Conservation (phyloP, 2,113 vertebrate species). For the Neodon shergylaensis region DNA sequence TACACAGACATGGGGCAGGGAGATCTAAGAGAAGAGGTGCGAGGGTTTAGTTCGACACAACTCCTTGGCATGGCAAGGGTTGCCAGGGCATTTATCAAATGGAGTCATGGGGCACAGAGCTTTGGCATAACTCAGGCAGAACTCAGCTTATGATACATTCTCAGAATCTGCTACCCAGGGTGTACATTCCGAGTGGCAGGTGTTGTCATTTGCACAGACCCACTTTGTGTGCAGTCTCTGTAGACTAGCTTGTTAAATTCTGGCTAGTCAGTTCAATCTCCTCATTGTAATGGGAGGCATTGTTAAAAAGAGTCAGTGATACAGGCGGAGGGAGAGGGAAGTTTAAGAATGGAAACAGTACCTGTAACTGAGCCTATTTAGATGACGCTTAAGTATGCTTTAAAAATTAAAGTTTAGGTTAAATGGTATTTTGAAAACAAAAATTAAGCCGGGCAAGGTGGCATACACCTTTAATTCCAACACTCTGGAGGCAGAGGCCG, state of each 20-base stretch:
- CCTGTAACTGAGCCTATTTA: conserved; percentile 9
- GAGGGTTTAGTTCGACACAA: neutral
- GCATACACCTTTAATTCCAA: neutral
- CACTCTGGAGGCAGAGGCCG: neutral
- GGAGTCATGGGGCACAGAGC: neutral
- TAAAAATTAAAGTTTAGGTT: conserved; percentile 35
- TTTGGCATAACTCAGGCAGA: neutral
- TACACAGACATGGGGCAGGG: neutral
- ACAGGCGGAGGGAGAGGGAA: neutral
- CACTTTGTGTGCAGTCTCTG: neutral
- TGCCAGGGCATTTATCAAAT: neutral
- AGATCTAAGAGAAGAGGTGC: neutral
- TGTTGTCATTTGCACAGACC: neutral
- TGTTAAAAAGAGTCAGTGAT: neutral
- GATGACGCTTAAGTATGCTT: neutral
- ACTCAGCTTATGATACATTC: neutral
- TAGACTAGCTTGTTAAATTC: neutral
- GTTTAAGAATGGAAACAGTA: neutral
- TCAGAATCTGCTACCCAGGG: neutral
- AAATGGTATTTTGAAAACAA: neutral
- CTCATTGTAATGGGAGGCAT: neutral
- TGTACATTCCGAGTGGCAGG: neutral
- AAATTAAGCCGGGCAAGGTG: neutral
- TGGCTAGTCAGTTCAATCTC: neutral
- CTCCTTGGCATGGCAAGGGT: neutral